phyloP scores from a whole-genome alignment of 1,140 invertebrate genomes.

The Drosophila nebulosa region DNA sequence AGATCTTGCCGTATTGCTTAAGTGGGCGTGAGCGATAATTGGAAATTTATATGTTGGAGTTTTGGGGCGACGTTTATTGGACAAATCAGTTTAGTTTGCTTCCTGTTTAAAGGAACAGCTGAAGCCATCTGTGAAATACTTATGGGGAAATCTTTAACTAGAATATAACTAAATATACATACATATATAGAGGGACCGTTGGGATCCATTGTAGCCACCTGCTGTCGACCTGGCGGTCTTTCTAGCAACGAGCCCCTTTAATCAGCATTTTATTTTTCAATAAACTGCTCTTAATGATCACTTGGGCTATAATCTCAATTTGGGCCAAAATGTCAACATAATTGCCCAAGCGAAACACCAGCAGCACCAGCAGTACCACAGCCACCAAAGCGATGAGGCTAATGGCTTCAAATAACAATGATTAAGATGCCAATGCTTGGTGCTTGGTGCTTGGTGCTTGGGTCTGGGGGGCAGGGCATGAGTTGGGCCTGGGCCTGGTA shows the following conservation, averaged over 20 bases:
- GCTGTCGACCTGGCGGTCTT: constrained; percentile 56
- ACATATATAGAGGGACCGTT: neutral
- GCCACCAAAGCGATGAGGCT: constrained; percentile 58
- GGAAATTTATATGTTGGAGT: constrained; percentile 66
- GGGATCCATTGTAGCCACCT: neutral
- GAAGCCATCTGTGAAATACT: neutral
- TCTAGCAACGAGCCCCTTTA: constrained; percentile 44
- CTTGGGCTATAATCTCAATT: constrained; percentile 52
- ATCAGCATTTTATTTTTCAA: constrained; percentile 64
- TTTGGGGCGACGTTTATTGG: constrained; percentile 70
- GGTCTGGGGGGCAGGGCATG: neutral
- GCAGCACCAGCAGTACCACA: constrained; percentile 50
- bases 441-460: no score
- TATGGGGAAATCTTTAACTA: neutral
- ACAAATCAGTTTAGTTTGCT: constrained; percentile 45
- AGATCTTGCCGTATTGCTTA: neutral
- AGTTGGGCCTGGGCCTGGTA: neutral
- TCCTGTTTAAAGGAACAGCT: constrained; percentile 52
- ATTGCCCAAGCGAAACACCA: constrained; percentile 69
- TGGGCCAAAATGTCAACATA: constrained; percentile 65
- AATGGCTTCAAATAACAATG: constrained; percentile 75
- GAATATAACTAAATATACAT: neutral
- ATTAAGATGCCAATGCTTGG: constrained; percentile 52
- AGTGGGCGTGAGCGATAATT: constrained; percentile 71
- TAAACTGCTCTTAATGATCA: constrained; percentile 75